phyloP scores from a whole-genome alignment of 2,113 vertebrate genomes.

The Diphyllodes magnificus region DNA sequence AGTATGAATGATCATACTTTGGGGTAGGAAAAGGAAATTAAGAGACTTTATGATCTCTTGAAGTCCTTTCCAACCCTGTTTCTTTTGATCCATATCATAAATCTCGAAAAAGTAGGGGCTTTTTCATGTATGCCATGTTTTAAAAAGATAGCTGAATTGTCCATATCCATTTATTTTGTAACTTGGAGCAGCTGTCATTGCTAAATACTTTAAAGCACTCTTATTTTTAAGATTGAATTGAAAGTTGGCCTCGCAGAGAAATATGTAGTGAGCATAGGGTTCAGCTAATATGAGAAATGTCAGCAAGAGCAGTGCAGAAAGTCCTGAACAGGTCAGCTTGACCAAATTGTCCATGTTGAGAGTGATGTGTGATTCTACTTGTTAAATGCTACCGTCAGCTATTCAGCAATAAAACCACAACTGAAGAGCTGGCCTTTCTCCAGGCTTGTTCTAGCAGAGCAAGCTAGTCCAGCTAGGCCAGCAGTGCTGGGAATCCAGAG shows the following conservation, averaged over 20 bases:
- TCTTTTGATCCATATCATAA: background rate
- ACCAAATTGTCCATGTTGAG: background rate
- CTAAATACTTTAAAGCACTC: slow-evolving; percentile 1
- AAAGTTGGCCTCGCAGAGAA: background rate
- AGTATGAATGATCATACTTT: background rate
- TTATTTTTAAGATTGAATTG: slow-evolving; percentile 19
- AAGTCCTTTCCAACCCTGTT: background rate
- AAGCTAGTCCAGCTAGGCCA: background rate
- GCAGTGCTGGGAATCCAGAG: fast-evolving
- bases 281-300: background rate
- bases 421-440: background rate
- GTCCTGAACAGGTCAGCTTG: background rate
- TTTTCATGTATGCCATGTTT: background rate
- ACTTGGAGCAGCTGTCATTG: slow-evolving; percentile 3
- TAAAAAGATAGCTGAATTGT: background rate
- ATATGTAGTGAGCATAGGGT: background rate
- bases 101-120: background rate
- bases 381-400: background rate
- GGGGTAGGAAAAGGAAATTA: background rate
- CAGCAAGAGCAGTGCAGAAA: background rate
- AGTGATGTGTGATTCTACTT: background rate
- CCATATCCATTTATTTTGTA: slow-evolving; percentile 4
- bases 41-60: background rate
- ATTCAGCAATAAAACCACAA: background rate
- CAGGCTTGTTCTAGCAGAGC: background rate